Evolutionary conservation across 2,888 invertebrate genomes (phyloP).

Genomic region (Cryptocephalus primarius): DNA sequence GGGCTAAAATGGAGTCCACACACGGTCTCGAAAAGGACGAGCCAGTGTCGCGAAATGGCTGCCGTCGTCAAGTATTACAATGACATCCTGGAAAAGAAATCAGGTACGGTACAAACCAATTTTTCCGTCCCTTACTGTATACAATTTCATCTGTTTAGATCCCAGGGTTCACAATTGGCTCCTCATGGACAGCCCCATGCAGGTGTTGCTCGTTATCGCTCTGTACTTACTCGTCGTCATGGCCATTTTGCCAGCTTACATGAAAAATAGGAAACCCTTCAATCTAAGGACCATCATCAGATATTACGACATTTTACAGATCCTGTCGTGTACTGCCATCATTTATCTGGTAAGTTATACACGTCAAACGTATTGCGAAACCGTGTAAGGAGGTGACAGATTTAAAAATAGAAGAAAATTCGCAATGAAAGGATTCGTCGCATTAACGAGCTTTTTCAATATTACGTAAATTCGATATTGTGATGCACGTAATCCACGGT

Average conservation of each 20-base stretch:
- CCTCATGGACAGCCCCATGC: slow-evolving; percentile 42
- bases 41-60: slow-evolving; percentile 2
- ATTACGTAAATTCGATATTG: too few species aligned
- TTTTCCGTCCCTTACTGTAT: background rate
- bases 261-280: slow-evolving; percentile 59
- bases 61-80: slow-evolving; percentile 1
- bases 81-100: slow-evolving; percentile 1
- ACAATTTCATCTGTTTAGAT: slow-evolving; percentile 25
- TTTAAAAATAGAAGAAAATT: too few species aligned
- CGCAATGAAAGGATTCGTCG: too few species aligned
- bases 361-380: background rate
- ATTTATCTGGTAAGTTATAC: slow-evolving; percentile 54
- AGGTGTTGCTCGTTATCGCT: slow-evolving; percentile 35
- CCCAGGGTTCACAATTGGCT: slow-evolving; percentile 41
- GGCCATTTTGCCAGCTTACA: slow-evolving; percentile 47
- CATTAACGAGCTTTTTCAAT: too few species aligned
- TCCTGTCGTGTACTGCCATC: slow-evolving; percentile 53
- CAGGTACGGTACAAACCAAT: slow-evolving; percentile 1
- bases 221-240: slow-evolving; percentile 42
- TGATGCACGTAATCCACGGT: too few species aligned
- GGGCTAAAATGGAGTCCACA: background rate
- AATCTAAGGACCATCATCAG: slow-evolving; percentile 54
- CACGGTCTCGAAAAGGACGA: background rate
- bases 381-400: background rate
- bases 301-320: slow-evolving; percentile 73